phyloP scores from a whole-genome alignment of 1,140 invertebrate species.

The Sesamia nonagrioides region DNA sequence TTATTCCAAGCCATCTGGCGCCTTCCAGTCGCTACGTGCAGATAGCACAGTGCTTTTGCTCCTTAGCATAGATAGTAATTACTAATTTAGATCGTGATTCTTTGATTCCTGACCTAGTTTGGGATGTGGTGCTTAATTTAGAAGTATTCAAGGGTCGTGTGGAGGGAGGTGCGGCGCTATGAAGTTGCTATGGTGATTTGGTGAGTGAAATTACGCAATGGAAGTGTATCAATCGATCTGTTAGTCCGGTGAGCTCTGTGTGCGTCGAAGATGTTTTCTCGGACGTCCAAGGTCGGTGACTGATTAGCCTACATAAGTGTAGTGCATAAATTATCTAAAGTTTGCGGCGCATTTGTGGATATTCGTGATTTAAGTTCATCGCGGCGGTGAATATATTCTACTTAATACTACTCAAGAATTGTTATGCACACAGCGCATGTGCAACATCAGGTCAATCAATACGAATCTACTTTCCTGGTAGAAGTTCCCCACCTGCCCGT shows the following conservation, averaged over 20 bases:
- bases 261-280: slow-evolving; percentile 55
- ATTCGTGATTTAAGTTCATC: slow-evolving; percentile 21
- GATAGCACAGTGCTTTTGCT: slow-evolving; percentile 51
- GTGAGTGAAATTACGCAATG: slow-evolving; percentile 53
- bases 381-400: background rate
- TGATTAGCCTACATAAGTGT: slow-evolving; percentile 46
- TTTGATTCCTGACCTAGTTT: slow-evolving; percentile 76
- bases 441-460: slow-evolving; percentile 19
- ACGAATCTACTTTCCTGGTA: background rate
- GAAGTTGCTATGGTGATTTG: slow-evolving; percentile 73
- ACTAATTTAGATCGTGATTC: slow-evolving; percentile 49
- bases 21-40: slow-evolving; percentile 63
- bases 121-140: slow-evolving; percentile 66
- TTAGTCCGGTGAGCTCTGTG: slow-evolving; percentile 47
- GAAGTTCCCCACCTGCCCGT: background rate
- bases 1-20: slow-evolving; percentile 75
- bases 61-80: slow-evolving; percentile 61
- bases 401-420: background rate
- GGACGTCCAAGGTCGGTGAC: slow-evolving; percentile 66
- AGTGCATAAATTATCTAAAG: slow-evolving; percentile 46
- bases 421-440: slow-evolving; percentile 23
- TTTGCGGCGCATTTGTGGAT: background rate
- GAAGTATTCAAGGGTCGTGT: slow-evolving; percentile 61
- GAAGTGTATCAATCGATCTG: slow-evolving; percentile 54
- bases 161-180: slow-evolving; percentile 68